These are phyloP conservation scores for Cochlearius cochlearius DNA, from an alignment of 2,113 vertebrate species.

Conservation along the genomic window DNA sequence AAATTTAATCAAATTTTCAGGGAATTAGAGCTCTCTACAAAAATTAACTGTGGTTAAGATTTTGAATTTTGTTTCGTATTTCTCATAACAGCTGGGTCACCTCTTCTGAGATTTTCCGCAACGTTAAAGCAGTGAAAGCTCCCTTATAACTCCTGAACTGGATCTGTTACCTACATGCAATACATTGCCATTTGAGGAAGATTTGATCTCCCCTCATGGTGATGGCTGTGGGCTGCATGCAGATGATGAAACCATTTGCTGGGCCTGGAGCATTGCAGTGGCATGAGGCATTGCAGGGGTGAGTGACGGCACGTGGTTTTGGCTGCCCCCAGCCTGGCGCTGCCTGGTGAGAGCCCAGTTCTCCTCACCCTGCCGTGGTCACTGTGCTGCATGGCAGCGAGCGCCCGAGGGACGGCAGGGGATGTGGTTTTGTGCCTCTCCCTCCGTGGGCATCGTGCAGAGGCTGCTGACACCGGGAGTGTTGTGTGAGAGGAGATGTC, in stretches of 20 bases:
- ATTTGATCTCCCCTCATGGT: background rate
- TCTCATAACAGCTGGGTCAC: background rate
- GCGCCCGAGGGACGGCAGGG: fast-evolving
- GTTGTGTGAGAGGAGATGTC: background rate
- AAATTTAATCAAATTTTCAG: background rate
- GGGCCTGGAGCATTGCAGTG: background rate
- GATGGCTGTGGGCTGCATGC: background rate
- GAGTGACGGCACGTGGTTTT: fast-evolving
- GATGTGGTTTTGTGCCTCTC: background rate
- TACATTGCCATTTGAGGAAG: background rate
- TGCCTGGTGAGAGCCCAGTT: background rate
- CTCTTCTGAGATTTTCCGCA: background rate
- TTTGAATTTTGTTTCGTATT: background rate
- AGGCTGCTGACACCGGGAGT: fast-evolving
- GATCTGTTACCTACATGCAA: background rate
- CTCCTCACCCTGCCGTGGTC: fast-evolving
- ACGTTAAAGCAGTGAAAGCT: background rate
- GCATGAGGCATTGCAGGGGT: fast-evolving
- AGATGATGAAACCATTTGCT: background rate
- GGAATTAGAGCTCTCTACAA: background rate
- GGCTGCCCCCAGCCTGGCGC: background rate
- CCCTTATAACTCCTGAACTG: background rate
- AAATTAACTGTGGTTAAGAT: background rate
- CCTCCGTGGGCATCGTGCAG: fast-evolving
- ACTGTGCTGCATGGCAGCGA: fast-evolving